These are phyloP conservation scores for Helleia helle DNA, from an alignment of 2,888 invertebrate genomes.

Conservation along the genomic window DNA sequence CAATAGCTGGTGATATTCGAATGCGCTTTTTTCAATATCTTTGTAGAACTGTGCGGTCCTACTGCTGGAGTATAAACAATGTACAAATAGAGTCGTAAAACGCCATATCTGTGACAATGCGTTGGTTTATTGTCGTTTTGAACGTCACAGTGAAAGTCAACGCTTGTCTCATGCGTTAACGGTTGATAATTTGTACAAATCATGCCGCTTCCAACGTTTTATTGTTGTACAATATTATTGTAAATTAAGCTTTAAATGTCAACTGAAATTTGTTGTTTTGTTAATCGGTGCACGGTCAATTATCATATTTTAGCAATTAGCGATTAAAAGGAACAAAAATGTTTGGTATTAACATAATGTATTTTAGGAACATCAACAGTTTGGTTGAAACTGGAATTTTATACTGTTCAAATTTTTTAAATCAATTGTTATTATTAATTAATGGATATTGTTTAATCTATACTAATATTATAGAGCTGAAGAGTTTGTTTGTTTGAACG, in stretches of 20 bases:
- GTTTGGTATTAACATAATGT: too few relatives aligned
- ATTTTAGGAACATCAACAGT: too few relatives aligned
- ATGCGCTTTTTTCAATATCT: conserved; percentile 46
- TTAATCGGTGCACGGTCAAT: too few relatives aligned
- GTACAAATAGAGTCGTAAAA: conserved; percentile 36
- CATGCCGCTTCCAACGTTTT: conserved; percentile 37
- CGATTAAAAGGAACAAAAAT: too few relatives aligned
- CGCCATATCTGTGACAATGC: conserved; percentile 37
- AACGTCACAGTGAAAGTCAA: conserved; percentile 65
- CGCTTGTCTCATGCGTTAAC: conserved; percentile 42
- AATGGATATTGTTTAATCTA: too few relatives aligned
- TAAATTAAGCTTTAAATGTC: not conserved
- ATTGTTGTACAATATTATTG: conserved; percentile 32
- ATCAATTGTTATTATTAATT: too few relatives aligned
- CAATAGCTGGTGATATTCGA: conserved; percentile 42
- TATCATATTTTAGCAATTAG: too few relatives aligned
- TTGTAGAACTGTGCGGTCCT: conserved; percentile 46
- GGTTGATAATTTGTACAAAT: conserved; percentile 41
- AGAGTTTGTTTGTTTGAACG: too few relatives aligned
- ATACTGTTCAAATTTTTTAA: too few relatives aligned
- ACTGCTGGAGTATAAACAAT: conserved; percentile 66
- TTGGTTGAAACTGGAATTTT: too few relatives aligned
- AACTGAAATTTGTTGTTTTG: not conserved
- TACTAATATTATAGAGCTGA: too few relatives aligned
- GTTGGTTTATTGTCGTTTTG: conserved; percentile 43